These are phyloP conservation scores for Pogoniulus pusillus DNA, from an alignment of 2,797 vertebrate genomes.

Conservation along the genomic window DNA sequence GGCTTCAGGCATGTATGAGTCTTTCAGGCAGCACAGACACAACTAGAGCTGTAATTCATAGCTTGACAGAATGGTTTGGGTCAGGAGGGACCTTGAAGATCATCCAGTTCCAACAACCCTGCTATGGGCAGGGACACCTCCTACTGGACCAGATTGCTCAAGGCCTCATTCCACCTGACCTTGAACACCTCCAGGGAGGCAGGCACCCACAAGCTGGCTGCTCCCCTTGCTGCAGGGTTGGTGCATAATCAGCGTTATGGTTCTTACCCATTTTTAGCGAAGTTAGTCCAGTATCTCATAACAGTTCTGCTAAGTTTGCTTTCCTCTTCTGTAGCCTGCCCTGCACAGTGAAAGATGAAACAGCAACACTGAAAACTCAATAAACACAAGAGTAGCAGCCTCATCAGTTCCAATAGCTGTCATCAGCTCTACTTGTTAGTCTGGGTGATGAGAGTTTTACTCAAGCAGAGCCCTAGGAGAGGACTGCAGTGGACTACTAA, in stretches of 20 bases:
- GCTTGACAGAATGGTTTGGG: no score
- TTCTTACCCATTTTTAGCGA: constrained; percentile 83
- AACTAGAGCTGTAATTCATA: background rate
- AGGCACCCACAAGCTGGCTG: no score
- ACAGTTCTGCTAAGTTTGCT: constrained; percentile 77
- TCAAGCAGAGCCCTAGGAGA: background rate
- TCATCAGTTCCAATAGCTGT: background rate
- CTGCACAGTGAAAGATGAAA: constrained; percentile 54
- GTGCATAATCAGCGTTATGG: background rate
- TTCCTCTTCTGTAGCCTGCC: constrained; percentile 74
- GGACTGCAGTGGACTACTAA: background rate
- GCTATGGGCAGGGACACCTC: no score
- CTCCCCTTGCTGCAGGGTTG: no score
- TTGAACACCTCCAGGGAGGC: no score
- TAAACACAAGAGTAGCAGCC: background rate
- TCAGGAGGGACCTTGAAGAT: no score
- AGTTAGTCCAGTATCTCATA: constrained; percentile 88
- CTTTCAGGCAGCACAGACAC: background rate
- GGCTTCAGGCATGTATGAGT: background rate
- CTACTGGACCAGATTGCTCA: no score
- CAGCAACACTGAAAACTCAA: background rate
- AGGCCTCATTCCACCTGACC: no score
- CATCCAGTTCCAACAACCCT: no score
- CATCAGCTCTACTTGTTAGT: background rate
- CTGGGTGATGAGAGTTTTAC: background rate